Evolutionary conservation across 1,140 invertebrate species (phyloP).

Genomic region (Sesamia nonagrioides): DNA sequence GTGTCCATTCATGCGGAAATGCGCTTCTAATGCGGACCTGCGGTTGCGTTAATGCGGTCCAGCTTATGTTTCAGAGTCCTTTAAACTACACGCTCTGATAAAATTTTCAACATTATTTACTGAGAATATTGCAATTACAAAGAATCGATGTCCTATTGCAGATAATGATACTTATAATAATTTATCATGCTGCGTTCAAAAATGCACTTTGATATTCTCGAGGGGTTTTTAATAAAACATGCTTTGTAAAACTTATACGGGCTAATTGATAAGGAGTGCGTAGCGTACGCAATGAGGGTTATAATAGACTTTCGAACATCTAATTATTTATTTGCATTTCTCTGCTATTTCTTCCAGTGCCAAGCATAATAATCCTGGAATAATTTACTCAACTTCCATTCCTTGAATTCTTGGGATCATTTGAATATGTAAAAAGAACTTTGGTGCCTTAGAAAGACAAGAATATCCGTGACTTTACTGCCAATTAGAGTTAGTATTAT

Average conservation of each 20-base stretch:
- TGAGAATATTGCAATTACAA: slow-evolving; percentile 19
- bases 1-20: slow-evolving; percentile 73
- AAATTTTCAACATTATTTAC: slow-evolving; percentile 25
- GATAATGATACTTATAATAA: slow-evolving; percentile 5
- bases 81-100: slow-evolving; percentile 41
- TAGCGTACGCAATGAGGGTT: slow-evolving; percentile 59
- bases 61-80: slow-evolving; percentile 52
- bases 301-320: slow-evolving; percentile 53
- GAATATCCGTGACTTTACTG: slow-evolving; percentile 36
- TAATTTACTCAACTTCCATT: slow-evolving; percentile 5
- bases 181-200: slow-evolving; percentile 60
- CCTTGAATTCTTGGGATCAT: neutral
- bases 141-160: slow-evolving; percentile 5
- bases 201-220: slow-evolving; percentile 49
- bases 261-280: slow-evolving; percentile 71
- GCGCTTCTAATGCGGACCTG: slow-evolving; percentile 64
- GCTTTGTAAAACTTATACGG: slow-evolving; percentile 69
- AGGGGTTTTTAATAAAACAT: slow-evolving; percentile 64
- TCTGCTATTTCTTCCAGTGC: neutral
- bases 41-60: slow-evolving; percentile 59
- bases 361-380: slow-evolving; percentile 1
- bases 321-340: slow-evolving; percentile 7
- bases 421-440: slow-evolving; percentile 29
- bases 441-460: slow-evolving; percentile 10
- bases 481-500: slow-evolving; percentile 41